phyloP scores from a whole-genome alignment of 2,113 vertebrate species.

The Ochotona princeps region DNA sequence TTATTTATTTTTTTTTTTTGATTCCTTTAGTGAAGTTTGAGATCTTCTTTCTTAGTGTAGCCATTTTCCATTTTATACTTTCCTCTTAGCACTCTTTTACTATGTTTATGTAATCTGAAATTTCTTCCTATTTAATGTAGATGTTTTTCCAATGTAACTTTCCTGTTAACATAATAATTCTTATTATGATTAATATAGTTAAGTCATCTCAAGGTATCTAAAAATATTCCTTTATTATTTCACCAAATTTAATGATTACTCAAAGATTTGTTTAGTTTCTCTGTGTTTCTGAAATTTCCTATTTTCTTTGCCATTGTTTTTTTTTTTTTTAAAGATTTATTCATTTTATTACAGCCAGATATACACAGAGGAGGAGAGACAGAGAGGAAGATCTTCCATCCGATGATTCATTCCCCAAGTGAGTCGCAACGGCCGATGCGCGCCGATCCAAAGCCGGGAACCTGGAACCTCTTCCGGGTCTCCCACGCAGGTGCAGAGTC shows the following conservation, averaged over 20 bases:
- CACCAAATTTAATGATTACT: neutral
- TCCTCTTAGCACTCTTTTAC: neutral
- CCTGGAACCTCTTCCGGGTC: too few species aligned
- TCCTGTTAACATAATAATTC: neutral
- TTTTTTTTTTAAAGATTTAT: too few species aligned
- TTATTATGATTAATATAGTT: neutral
- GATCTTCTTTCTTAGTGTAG: neutral
- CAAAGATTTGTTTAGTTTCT: neutral
- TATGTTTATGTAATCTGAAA: too few species aligned
- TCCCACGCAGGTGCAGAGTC: too few species aligned
- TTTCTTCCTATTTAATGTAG: neutral
- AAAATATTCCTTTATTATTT: neutral
- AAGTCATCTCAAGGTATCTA: neutral
- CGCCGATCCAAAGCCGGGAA: too few species aligned
- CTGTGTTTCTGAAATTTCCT: neutral
- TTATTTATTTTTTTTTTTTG: too few species aligned
- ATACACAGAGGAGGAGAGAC: too few species aligned
- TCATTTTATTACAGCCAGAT: too few species aligned
- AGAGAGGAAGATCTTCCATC: too few species aligned
- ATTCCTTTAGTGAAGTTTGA: neutral
- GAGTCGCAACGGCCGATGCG: too few species aligned
- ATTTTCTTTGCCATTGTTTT: neutral
- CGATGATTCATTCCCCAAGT: too few species aligned
- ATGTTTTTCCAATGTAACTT: too few species aligned
- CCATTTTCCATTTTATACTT: neutral